phyloP scores from a whole-genome alignment of 1,140 invertebrate genomes.

The Zaprionus inermis region DNA sequence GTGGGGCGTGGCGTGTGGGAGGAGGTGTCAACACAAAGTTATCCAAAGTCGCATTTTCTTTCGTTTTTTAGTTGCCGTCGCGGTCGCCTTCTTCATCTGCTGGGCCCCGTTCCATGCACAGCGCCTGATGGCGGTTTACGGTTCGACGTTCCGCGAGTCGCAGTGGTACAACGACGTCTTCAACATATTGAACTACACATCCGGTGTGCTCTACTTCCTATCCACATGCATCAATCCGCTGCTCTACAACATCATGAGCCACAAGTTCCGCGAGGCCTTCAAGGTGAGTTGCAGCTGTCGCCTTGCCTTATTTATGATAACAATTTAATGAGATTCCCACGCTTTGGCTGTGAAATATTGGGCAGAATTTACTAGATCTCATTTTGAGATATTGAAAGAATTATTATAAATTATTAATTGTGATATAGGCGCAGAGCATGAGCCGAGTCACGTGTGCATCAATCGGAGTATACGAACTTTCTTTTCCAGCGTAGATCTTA shows the following conservation, averaged over 20 bases:
- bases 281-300: slow-evolving; percentile 86
- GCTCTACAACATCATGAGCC: slow-evolving; percentile 94
- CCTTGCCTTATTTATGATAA: slow-evolving; percentile 4
- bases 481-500: too few species aligned
- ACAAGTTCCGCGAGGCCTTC: slow-evolving; percentile 93
- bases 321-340: neutral
- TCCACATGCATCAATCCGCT: slow-evolving; percentile 93
- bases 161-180: slow-evolving; percentile 85
- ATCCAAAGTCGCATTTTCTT: neutral
- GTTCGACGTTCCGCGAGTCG: slow-evolving; percentile 74
- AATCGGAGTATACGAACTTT: too few species aligned
- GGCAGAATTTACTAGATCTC: neutral
- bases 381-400: neutral
- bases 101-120: slow-evolving; percentile 98
- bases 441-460: neutral
- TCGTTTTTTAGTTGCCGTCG: slow-evolving; percentile 91
- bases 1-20: too few species aligned
- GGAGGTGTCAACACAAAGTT: neutral
- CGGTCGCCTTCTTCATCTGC: slow-evolving; percentile 96
- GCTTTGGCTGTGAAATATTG: neutral
- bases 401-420: neutral
- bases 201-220: slow-evolving; percentile 89
- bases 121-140: slow-evolving; percentile 90
- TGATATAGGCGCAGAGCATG: neutral
- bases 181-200: slow-evolving; percentile 88